Conservation (phyloP, 2,113 vertebrate species). For the Dipodomys spectabilis region DNA sequence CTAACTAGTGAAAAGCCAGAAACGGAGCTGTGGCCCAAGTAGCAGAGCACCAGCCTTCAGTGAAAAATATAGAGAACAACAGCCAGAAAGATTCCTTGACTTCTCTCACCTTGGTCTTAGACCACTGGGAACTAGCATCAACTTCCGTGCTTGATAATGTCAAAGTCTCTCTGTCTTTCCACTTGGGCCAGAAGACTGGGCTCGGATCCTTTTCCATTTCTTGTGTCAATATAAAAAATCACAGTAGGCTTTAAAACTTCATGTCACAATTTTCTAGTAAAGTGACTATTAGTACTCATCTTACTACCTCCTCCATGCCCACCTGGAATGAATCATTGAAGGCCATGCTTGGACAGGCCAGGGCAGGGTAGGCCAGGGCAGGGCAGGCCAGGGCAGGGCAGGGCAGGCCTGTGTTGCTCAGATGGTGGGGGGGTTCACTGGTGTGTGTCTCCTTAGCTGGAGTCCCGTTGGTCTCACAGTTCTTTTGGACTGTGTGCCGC, state of each 20-base stretch:
- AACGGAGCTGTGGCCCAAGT: too few relatives aligned
- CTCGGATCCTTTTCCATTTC: not conserved
- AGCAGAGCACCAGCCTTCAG: too few relatives aligned
- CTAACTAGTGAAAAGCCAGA: too few relatives aligned
- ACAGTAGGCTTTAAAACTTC: not conserved
- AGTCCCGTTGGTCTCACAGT: not conserved
- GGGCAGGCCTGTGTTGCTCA: too few relatives aligned
- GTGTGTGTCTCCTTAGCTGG: not conserved
- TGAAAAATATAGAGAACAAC: too few relatives aligned
- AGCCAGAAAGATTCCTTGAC: too few relatives aligned
- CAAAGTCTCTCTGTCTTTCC: not conserved
- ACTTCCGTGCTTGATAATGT: not conserved
- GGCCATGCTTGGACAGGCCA: not conserved
- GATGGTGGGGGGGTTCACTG: too few relatives aligned
- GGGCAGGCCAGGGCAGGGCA: too few relatives aligned
- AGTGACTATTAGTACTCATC: not conserved
- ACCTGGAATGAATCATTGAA: constrained; percentile 3
- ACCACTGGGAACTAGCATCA: not conserved
- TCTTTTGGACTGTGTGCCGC: not conserved
- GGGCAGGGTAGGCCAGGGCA: not conserved
- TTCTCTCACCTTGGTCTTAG: not conserved
- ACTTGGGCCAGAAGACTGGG: not conserved
- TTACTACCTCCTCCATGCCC: not conserved
- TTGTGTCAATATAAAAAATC: not conserved
- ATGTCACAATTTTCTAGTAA: not conserved